Base-by-base conservation (phyloP, 2,113 vertebrate species). In the Microcebus murinus region DNA sequence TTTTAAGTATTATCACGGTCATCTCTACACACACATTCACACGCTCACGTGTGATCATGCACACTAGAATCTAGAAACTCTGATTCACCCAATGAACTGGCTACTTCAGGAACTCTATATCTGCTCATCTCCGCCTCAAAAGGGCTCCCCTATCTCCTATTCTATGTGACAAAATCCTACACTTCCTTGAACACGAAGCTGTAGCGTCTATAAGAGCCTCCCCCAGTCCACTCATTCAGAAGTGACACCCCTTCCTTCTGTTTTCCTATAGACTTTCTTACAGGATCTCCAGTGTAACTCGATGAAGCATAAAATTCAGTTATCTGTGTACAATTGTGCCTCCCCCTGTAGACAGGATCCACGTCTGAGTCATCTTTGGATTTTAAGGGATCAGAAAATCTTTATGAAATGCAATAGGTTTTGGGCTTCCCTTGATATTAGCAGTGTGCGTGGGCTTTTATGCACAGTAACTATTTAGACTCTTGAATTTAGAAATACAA, bases 401-500 rank as follows among this genome's bases (percentile, higher is more conserved):
- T 71, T 34, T 15, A 70, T 59, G 52, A 88, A 59, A 34, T 79
- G 2, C 6, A 82, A 18, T 2, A 10, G 23, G 25, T 65, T 71
- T 89, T 14, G 73, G 14, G 8, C 12, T 88, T 67, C 50, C 31
- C 85, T 91, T 70, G 48, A 14, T 59, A 50, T 48, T 67, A 92
- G 31, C 29, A 70, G 13, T 63, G 4, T 68, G 34, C 25, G 29
- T 63, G 45, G 68, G 29, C 7, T 39, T 61, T 85, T 85, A n/a
- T 11, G 1, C 4, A 39, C 3, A 71, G 31, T 57, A 45, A 77
- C 25, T 80, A 55, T 73, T 89, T 79, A 79, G 86, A 85, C 63
- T 77, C 8, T 90, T 91, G 9, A 87, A 73, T 67, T 89, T 34
- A 90, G 50, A 96, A 82, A 83, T 52, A 39, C 21, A 81, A 94